Percentiles rank a stretch among this genome's conserved stretches.
Evolutionary conservation across 2,888 invertebrate genomes (phyloP).

Genomic region (Leptodirus hochenwartii): DNA sequence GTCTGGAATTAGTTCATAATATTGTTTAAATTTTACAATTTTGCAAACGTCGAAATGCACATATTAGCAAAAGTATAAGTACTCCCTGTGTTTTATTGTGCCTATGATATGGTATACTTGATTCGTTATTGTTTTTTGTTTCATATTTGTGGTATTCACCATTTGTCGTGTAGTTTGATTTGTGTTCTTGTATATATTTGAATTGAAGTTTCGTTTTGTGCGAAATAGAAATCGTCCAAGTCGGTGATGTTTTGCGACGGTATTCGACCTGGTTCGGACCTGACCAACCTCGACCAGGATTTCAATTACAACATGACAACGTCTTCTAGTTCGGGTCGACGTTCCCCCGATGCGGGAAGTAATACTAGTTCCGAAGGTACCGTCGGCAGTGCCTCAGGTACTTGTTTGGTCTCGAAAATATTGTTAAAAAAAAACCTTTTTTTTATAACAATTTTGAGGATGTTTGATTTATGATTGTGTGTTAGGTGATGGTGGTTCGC

Average conservation of each 20-base stretch:
- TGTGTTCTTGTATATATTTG: too few relatives aligned
- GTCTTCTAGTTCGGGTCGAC: constrained; percentile 8
- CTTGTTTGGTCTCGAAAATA: too few relatives aligned
- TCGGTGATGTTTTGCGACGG: constrained; percentile 82
- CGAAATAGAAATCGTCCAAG: constrained; percentile 38
- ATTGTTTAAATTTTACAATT: background rate
- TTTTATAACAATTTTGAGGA: too few relatives aligned
- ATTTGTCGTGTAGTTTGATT: too few relatives aligned
- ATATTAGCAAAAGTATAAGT: too few relatives aligned
- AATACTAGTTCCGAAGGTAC: constrained; percentile 8
- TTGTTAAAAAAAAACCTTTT: too few relatives aligned
- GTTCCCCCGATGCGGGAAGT: background rate
- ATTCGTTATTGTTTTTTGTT: constrained; percentile 6
- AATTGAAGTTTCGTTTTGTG: constrained; percentile 25
- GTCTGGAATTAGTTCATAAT: constrained; percentile 1
- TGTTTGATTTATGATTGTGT: too few relatives aligned
- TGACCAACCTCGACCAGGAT: constrained; percentile 56
- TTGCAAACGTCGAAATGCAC: too few relatives aligned
- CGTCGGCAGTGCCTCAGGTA: constrained; percentile 7
- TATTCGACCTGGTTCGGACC: constrained; percentile 71
- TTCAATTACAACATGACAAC: constrained; percentile 23
- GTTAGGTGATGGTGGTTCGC: too few relatives aligned
- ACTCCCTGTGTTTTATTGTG: too few relatives aligned
- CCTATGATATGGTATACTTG: too few relatives aligned
- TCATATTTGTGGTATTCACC: too few relatives aligned